Evolutionary conservation across 1,140 invertebrate genomes (phyloP), one percentile per base, ranked within the genome.

Genomic region (Papilio xuthus): DNA sequence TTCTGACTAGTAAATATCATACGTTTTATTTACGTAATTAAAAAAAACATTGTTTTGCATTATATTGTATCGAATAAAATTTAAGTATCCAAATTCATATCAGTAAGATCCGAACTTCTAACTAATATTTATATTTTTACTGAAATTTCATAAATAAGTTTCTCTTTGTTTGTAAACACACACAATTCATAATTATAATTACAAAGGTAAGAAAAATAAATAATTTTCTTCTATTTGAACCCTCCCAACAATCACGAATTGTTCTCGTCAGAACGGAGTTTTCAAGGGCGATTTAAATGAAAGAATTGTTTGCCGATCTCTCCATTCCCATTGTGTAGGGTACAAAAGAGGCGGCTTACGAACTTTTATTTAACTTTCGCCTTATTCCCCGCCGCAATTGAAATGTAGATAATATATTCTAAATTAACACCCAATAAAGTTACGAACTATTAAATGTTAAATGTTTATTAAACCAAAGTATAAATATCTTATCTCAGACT

Each of bases 241-340:
- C 74, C n/a, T 56, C 13, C 23, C 28, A n/a, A 63, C 73, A 63
- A 76, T 41, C 20, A 56, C 72, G 47, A 75, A 75, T 53, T 53
- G 72, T 53, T 75, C 72, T 75, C 72, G 47, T 76, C 26, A 18
- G 53, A 20, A 13, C 37, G 18, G 53, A 26, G 32, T 53, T 76
- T 76, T 76, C 71, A 63, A 76, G 73, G 73, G 73, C 74, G 53
- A 41, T 76, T 63, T 60, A 63, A 76, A 76, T 37, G 74, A 76
- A 76, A 76, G 74, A 73, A 84, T 78, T 91, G 81, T 91, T 91
- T 90, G 87, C 85, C 50, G 74, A 87, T 80, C 90, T 82, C 90
- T 91, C 77, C 86, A 89, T 80, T 82, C 78, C 79, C 78, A 84
- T 87, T 88, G 88, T 90, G 84, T 82, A 73, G 76, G 82, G 81